Conservation (phyloP, 2,797 vertebrate species). For the Lagocephalus sceleratus region DNA sequence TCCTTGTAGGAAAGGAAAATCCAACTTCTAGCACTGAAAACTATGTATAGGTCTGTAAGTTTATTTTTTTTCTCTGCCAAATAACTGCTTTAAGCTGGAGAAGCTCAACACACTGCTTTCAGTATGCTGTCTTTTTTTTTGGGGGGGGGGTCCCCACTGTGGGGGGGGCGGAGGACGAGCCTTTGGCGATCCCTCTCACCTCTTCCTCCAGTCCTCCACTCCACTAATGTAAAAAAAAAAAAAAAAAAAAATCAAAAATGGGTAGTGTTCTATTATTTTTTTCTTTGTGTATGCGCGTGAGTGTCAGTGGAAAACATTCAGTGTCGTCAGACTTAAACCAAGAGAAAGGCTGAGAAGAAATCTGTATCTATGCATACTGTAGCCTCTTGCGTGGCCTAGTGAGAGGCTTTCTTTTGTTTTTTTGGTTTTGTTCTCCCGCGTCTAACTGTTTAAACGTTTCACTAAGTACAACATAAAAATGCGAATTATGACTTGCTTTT, state of each 20-base stretch:
- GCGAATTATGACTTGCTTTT: conserved; percentile 46
- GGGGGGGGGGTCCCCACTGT: conserved; percentile 69
- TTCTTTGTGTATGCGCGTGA: conserved; percentile 41
- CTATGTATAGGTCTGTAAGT: conserved; percentile 91
- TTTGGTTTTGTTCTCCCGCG: conserved; percentile 66
- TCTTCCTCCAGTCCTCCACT: conserved; percentile 55
- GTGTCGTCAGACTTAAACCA: conserved; percentile 79
- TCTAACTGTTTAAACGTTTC: conserved; percentile 84
- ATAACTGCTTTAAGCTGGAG: conserved; percentile 96
- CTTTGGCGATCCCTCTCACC: conserved; percentile 73
- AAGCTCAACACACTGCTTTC: conserved; percentile 90
- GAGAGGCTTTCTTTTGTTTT: conserved; percentile 77
- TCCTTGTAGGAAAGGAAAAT: conserved; percentile 94
- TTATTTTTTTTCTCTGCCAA: conserved; percentile 87
- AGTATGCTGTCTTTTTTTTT: conserved; percentile 88
- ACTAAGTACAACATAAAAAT: conserved; percentile 55
- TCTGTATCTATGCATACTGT: conserved; percentile 99
- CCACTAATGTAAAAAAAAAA: conserved; percentile 43
- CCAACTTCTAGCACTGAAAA: conserved; percentile 98
- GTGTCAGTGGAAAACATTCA: conserved; percentile 76
- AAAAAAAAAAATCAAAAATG: conserved; percentile 41
- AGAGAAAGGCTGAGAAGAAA: conserved; percentile 80
- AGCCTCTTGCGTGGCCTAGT: conserved; percentile 87
- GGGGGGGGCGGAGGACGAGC: conserved; percentile 50
- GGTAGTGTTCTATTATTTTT: conserved; percentile 42